phyloP scores from a whole-genome alignment of 2,888 invertebrate genomes.

The Mesorhabditis belari region DNA sequence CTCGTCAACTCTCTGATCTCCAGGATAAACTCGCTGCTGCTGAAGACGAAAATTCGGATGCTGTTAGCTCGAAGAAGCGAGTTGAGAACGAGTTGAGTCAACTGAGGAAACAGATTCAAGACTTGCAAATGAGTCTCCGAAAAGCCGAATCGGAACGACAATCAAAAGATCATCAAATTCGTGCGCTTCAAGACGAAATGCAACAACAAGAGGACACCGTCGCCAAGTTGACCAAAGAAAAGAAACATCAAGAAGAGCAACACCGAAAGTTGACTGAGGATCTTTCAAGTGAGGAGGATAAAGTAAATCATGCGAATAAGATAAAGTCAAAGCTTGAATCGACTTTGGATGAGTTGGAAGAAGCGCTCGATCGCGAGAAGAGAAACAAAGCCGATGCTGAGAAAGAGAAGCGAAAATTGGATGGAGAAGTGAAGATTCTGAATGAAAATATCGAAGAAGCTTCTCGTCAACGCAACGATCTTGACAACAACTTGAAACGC shows the following conservation, averaged over 20 bases:
- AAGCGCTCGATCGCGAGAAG: slow-evolving; percentile 98
- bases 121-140: slow-evolving; percentile 41
- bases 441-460: slow-evolving; percentile 94
- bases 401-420: slow-evolving; percentile 76
- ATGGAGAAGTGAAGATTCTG: slow-evolving; percentile 95
- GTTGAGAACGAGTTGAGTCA: slow-evolving; percentile 87
- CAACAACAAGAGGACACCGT: slow-evolving; percentile 48
- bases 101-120: slow-evolving; percentile 58
- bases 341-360: slow-evolving; percentile 87
- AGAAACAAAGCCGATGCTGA: slow-evolving; percentile 93
- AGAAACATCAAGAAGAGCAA: slow-evolving; percentile 57
- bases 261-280: slow-evolving; percentile 56
- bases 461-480: slow-evolving; percentile 94
- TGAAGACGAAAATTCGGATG: slow-evolving; percentile 50
- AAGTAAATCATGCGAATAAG: slow-evolving; percentile 98
- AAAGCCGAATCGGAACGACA: slow-evolving; percentile 50
- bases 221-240: slow-evolving; percentile 52
- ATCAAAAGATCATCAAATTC: slow-evolving; percentile 50
- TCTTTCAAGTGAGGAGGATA: slow-evolving; percentile 82
- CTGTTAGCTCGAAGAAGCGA: slow-evolving; percentile 58
- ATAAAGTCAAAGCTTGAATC: slow-evolving; percentile 97
- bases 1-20: slow-evolving; percentile 65
- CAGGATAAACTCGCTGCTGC: slow-evolving; percentile 60
- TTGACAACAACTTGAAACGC: slow-evolving; percentile 89
- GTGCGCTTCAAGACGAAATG: slow-evolving; percentile 51